These are phyloP conservation scores for Noctua janthe DNA, from an alignment of 2,888 invertebrate species.

Conservation along the genomic window DNA sequence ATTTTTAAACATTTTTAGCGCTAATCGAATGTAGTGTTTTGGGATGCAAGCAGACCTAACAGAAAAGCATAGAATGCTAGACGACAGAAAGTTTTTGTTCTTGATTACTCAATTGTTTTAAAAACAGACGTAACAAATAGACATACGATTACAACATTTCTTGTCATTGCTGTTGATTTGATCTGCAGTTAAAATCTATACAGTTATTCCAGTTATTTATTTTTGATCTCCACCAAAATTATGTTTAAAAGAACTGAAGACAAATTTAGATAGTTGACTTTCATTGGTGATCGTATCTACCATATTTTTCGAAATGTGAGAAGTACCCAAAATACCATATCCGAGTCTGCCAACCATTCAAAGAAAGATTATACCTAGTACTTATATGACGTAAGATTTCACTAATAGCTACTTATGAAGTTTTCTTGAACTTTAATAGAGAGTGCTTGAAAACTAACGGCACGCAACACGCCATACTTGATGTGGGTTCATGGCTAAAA, in stretches of 20 bases:
- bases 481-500: conserved; percentile 47
- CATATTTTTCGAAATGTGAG: background rate
- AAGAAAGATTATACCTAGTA: background rate
- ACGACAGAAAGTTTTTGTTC: no score
- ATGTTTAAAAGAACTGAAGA: no score
- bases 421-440: conserved; percentile 33
- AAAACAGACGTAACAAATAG: no score
- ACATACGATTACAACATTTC: background rate
- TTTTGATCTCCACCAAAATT: no score
- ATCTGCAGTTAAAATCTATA: background rate
- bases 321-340: no score
- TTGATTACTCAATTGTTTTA: no score
- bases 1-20: no score
- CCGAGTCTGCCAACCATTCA: background rate
- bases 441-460: conserved; percentile 30
- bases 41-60: no score
- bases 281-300: no score
- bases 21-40: no score
- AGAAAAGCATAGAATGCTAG: no score
- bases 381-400: conserved; percentile 18
- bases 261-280: no score
- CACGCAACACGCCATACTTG: conserved; percentile 51
- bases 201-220: background rate
- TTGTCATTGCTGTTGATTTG: background rate
- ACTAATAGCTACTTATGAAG: conserved; percentile 46